Percentiles rank a stretch among this genome's conserved stretches.
phyloP scores from a whole-genome alignment of 2,888 invertebrate genomes.

The Brachyptera risi region DNA sequence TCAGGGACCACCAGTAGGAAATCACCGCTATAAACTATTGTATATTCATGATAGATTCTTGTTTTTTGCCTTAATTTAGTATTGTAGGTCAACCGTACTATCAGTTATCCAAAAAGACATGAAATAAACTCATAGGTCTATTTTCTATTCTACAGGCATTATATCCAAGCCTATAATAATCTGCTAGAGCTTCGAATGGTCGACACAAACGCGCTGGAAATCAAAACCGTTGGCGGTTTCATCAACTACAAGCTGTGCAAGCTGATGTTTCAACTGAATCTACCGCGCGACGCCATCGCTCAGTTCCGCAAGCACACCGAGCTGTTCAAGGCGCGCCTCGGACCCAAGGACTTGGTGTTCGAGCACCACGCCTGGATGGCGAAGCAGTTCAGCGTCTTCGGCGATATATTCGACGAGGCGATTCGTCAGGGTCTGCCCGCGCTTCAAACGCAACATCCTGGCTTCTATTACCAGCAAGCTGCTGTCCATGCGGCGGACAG shows the following conservation, averaged over 20 bases:
- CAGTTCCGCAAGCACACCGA: conserved; percentile 92
- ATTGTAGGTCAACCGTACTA: no score
- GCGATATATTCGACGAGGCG: conserved; percentile 94
- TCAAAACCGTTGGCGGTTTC: conserved; percentile 91
- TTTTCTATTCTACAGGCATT: conserved; percentile 57
- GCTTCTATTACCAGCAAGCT: conserved; percentile 93
- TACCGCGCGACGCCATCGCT: conserved; percentile 90
- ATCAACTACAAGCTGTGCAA: conserved; percentile 94
- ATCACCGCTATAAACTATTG: no score
- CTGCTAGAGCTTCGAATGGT: conserved; percentile 82
- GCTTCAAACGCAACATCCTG: conserved; percentile 94
- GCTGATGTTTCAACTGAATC: conserved; percentile 80
- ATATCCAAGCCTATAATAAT: conserved; percentile 85
- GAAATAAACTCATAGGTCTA: no score
- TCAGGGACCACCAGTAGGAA: no score
- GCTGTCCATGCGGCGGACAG: conserved; percentile 81
- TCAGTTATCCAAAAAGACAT: no score
- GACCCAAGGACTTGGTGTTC: conserved; percentile 80
- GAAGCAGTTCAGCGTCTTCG: conserved; percentile 84
- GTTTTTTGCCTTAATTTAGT: no score
- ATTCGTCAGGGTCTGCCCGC: conserved; percentile 88
- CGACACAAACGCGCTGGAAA: conserved; percentile 88
- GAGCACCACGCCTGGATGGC: conserved; percentile 96
- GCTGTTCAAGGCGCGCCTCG: conserved; percentile 75
- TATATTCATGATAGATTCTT: no score